A percentile compares a stretch with the other conserved stretches of the same genome.
These are phyloP conservation scores for Eleginops maclovinus DNA, from an alignment of 2,113 vertebrate species.

Conservation along the genomic window DNA sequence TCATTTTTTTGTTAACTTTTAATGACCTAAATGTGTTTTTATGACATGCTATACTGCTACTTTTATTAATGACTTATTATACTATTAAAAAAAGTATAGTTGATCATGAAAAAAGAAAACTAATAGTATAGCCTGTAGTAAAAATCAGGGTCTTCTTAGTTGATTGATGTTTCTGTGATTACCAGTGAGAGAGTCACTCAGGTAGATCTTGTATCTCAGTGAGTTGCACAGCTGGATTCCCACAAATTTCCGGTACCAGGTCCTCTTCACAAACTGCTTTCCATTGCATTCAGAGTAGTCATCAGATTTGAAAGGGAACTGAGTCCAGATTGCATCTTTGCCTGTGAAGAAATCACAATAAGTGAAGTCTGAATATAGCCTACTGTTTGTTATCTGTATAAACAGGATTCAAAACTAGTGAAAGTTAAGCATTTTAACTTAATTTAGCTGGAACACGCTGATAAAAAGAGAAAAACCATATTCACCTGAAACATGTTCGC, in stretches of 20 bases:
- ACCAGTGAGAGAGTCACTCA: constrained; percentile 97
- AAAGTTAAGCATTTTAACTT: neutral
- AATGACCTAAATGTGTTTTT: too few relatives aligned
- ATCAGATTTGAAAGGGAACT: constrained; percentile 92
- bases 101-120: neutral
- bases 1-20: too few relatives aligned
- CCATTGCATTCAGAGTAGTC: constrained; percentile 94
- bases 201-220: constrained; percentile 98
- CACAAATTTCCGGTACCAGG: constrained; percentile 99
- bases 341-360: constrained; percentile 75
- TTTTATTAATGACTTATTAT: too few relatives aligned
- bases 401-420: neutral
- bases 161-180: constrained; percentile 32
- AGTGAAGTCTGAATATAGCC: neutral
- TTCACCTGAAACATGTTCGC: constrained; percentile 92
- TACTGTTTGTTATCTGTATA: neutral
- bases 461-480: neutral
- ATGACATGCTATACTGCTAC: neutral
- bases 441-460: constrained; percentile 22
- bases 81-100: neutral
- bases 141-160: neutral
- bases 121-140: neutral
- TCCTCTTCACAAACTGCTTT: constrained; percentile 94
- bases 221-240: constrained; percentile 99
- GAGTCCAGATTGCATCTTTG: constrained; percentile 98